These are phyloP conservation scores for Drosophila eugracilis DNA, from an alignment of 1,140 invertebrate species.

Conservation along the genomic window DNA sequence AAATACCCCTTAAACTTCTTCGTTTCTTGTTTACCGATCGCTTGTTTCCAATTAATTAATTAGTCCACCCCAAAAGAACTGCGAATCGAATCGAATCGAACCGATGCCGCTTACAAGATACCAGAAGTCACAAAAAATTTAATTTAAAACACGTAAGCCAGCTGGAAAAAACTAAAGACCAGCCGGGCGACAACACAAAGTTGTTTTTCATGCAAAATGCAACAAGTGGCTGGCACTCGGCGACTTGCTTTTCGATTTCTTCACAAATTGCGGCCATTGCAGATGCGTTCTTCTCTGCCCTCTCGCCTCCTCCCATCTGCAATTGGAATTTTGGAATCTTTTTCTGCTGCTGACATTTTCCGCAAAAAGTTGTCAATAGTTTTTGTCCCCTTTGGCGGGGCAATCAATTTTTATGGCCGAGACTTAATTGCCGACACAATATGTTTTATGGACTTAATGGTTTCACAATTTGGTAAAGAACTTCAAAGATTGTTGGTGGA, in stretches of 20 bases:
- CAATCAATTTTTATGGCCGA: constrained; percentile 36
- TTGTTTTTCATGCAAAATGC: constrained; percentile 41
- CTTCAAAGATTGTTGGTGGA: background rate
- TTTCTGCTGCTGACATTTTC: constrained; percentile 17
- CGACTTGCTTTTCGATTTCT: constrained; percentile 36
- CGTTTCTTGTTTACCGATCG: constrained; percentile 16
- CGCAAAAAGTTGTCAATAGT: constrained; percentile 42
- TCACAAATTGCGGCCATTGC: constrained; percentile 55
- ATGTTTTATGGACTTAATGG: constrained; percentile 1
- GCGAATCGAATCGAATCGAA: constrained; percentile 20
- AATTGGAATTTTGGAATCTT: background rate
- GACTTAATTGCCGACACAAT: constrained; percentile 26
- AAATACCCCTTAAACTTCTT: constrained; percentile 19
- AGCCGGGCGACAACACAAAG: constrained; percentile 20
- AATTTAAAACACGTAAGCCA: constrained; percentile 35
- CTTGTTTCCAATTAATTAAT: constrained; percentile 57
- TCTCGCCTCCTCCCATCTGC: constrained; percentile 1
- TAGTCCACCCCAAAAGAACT: constrained; percentile 37
- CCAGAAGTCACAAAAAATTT: constrained; percentile 12
- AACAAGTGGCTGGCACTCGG: constrained; percentile 36
- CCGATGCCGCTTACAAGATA: constrained; percentile 47
- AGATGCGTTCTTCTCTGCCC: constrained; percentile 33
- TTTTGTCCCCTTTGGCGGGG: constrained; percentile 11
- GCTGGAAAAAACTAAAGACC: background rate
- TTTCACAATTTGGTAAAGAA: constrained; percentile 8